phyloP scores from a whole-genome alignment of 2,113 vertebrate genomes.

The Lagopus leucura region DNA sequence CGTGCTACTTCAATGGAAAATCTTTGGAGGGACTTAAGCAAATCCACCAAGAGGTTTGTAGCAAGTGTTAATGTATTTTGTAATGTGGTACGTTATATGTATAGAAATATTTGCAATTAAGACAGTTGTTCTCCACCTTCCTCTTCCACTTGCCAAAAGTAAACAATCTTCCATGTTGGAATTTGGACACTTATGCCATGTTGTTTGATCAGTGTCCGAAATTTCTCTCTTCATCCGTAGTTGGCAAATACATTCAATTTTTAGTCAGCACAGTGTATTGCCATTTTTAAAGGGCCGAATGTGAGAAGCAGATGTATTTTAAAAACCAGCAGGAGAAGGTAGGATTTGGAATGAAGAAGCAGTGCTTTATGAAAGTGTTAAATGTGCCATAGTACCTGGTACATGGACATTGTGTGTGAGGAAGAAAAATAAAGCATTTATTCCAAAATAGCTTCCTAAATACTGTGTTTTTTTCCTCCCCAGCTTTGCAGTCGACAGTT shows the following conservation, averaged over 20 bases:
- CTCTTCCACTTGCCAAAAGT: neutral
- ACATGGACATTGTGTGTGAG: fast-evolving
- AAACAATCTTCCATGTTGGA: fast-evolving
- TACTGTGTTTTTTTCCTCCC: neutral
- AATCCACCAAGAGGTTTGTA: conserved; percentile 87
- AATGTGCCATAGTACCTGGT: neutral
- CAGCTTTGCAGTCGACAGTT: conserved; percentile 88
- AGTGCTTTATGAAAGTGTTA: neutral
- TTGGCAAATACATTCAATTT: neutral
- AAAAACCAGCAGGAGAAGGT: neutral
- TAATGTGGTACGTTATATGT: neutral
- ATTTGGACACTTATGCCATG: fast-evolving
- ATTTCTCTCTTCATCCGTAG: neutral
- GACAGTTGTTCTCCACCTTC: neutral
- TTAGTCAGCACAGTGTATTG: neutral
- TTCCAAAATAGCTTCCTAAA: neutral
- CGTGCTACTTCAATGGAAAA: conserved; percentile 79
- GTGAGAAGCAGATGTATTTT: neutral
- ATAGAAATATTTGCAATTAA: neutral
- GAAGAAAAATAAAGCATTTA: neutral
- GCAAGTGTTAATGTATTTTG: neutral
- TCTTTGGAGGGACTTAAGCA: conserved; percentile 82
- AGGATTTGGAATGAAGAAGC: neutral
- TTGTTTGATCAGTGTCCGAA: fast-evolving
- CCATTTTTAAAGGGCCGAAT: neutral